Conservation (phyloP, 2,113 vertebrate genomes). For the Myodes glareolus region DNA sequence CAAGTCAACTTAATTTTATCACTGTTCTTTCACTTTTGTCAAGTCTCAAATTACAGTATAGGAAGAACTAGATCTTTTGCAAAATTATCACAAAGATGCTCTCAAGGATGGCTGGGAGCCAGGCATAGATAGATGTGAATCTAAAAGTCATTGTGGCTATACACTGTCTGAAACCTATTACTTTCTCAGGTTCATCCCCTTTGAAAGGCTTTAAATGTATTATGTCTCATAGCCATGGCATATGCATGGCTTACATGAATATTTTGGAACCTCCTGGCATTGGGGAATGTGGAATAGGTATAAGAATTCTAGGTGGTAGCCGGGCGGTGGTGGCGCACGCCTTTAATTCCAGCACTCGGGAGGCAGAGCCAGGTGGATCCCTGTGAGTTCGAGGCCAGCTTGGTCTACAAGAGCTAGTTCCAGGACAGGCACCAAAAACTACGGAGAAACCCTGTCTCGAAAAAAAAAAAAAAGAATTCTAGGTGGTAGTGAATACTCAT, state of each 20-base stretch:
- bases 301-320: neutral
- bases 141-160: neutral
- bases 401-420: too few relatives aligned
- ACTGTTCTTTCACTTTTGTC: neutral
- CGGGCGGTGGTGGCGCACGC: too few relatives aligned
- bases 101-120: neutral
- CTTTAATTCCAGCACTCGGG: too few relatives aligned
- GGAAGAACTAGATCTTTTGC: neutral
- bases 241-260: accelerated
- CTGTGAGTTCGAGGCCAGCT: too few relatives aligned
- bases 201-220: neutral
- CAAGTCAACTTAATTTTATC: neutral
- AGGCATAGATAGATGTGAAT: neutral
- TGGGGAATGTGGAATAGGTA: neutral
- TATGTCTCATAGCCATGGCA: neutral
- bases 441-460: too few relatives aligned
- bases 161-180: neutral
- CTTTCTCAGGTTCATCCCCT: neutral
- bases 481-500: neutral
- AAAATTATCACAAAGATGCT: neutral
- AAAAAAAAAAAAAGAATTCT: too few relatives aligned
- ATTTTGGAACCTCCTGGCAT: neutral
- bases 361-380: too few relatives aligned
- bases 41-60: neutral
- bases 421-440: too few relatives aligned